These are phyloP conservation scores for Campoplex nolae DNA, from an alignment of 2,888 invertebrate genomes.

Conservation along the genomic window DNA sequence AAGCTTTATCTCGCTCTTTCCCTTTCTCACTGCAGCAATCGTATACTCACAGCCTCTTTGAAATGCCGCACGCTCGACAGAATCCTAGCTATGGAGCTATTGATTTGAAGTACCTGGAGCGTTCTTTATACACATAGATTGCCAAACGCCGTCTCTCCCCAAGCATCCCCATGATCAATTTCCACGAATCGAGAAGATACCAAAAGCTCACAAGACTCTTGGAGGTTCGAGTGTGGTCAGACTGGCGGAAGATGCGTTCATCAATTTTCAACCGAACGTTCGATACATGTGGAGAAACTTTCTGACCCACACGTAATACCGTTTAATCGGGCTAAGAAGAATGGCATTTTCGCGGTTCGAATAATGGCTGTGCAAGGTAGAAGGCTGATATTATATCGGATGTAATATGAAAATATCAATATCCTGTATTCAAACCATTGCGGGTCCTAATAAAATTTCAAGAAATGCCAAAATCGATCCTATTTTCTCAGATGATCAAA, in stretches of 20 bases:
- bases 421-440: not conserved
- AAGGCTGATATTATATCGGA: not conserved
- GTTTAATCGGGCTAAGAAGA: slow-evolving; percentile 48
- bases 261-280: slow-evolving; percentile 44
- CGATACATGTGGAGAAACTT: slow-evolving; percentile 21
- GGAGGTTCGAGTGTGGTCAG: slow-evolving; percentile 20
- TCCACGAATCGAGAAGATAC: slow-evolving; percentile 47
- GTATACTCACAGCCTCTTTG: slow-evolving; percentile 57
- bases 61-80: slow-evolving; percentile 62
- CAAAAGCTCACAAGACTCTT: slow-evolving; percentile 1
- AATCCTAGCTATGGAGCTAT: slow-evolving; percentile 64
- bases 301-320: slow-evolving; percentile 18
- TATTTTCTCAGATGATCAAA: not conserved
- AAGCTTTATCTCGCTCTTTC: not conserved
- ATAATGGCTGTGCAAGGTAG: not conserved
- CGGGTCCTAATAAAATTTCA: not conserved
- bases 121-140: slow-evolving; percentile 14
- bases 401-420: slow-evolving; percentile 9
- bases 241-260: slow-evolving; percentile 55
- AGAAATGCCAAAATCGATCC: not conserved
- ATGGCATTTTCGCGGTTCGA: slow-evolving; percentile 19
- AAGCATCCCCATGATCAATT: slow-evolving; percentile 63
- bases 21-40: slow-evolving; percentile 16
- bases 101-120: slow-evolving; percentile 65
- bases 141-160: slow-evolving; percentile 47